Evolutionary conservation across 2,888 invertebrate species (phyloP), one percentile per base, ranked within the genome.

Genomic region (Chrysomela aeneicollis): DNA sequence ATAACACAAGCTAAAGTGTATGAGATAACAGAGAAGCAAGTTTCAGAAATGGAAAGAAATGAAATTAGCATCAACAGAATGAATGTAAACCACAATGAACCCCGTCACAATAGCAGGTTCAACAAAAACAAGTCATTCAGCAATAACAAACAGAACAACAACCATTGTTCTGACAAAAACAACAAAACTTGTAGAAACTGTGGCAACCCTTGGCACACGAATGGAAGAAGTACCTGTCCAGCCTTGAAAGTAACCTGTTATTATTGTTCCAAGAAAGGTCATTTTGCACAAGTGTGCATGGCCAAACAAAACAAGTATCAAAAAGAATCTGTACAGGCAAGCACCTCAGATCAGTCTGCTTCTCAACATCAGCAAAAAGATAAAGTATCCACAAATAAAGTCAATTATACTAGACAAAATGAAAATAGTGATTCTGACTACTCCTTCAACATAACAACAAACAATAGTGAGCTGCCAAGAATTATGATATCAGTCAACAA

Each of bases 161-260:
- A n/a, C n/a, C n/a, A n/a, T n/a, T n/a, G n/a, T n/a, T 19, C 4
- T 21, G 12, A 58, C 58, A 47, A 12, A 2, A 37, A 54, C 8
- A 18, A 15, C 17, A 18, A 19, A 8, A 54, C 12, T 12, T 67
- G 66, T 42, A 66, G 47, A 59, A 67, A 70, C 18, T 67, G 63
- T 59, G 67, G 65, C 15, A 59, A 59, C 17, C 12, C 35, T 12
- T 67, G 66, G 67, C 63, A 65, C 51, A 59, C 46, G 15, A 42
- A 61, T 22, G 67, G 70, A 21, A 57, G 65, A 30, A 30, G 61
- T 9, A 52, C 59, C 10, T 70, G 70, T 53, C 70, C 70, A 50
- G 67, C 67, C 21, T 30, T 37, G 6, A 63, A 63, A 15, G 49
- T 60, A 30, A 54, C 18, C n/a, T 64, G 64, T 50, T 46, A 60